These are phyloP conservation scores for Caenorhabditis panamensis DNA, from an alignment of 2,888 invertebrate species.

Conservation along the genomic window DNA sequence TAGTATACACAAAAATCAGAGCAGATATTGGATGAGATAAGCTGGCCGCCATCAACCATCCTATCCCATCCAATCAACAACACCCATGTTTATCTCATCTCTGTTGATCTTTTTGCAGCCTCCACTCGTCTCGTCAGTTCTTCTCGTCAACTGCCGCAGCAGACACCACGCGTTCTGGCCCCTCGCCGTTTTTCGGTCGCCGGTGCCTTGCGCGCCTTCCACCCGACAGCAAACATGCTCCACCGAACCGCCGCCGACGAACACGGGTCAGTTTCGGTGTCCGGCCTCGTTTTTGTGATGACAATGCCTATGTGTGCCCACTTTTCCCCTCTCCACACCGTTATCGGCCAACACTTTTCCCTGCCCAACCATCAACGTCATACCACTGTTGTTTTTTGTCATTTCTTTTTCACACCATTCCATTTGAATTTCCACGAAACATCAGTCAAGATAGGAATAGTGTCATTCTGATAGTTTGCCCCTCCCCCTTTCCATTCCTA, in stretches of 20 bases:
- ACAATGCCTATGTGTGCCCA: slow-evolving; percentile 6
- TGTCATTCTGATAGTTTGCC: not conserved
- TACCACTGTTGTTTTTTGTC: slow-evolving; percentile 15
- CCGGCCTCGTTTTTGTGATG: slow-evolving; percentile 30
- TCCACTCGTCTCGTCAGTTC: slow-evolving; percentile 12
- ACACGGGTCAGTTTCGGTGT: slow-evolving; percentile 59
- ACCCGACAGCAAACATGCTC: slow-evolving; percentile 59
- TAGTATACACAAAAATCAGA: no score
- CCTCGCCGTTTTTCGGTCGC: slow-evolving; percentile 12
- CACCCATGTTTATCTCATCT: slow-evolving; percentile 9
- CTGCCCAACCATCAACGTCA: slow-evolving; percentile 32
- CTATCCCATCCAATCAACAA: no score
- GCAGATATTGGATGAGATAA: not conserved
- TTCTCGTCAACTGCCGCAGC: slow-evolving; percentile 23
- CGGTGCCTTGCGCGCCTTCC: slow-evolving; percentile 24
- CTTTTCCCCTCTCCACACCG: slow-evolving; percentile 13
- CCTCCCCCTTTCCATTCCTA: slow-evolving; percentile 3
- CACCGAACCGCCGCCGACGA: slow-evolving; percentile 53
- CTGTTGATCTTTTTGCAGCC: slow-evolving; percentile 25
- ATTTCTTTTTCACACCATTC: slow-evolving; percentile 31
- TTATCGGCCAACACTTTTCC: slow-evolving; percentile 13
- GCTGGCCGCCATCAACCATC: not conserved
- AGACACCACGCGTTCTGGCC: slow-evolving; percentile 17
- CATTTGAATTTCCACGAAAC: slow-evolving; percentile 33
- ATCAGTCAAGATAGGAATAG: not conserved